phyloP scores from a whole-genome alignment of 2,113 vertebrate species.

The Gopherus flavomarginatus region DNA sequence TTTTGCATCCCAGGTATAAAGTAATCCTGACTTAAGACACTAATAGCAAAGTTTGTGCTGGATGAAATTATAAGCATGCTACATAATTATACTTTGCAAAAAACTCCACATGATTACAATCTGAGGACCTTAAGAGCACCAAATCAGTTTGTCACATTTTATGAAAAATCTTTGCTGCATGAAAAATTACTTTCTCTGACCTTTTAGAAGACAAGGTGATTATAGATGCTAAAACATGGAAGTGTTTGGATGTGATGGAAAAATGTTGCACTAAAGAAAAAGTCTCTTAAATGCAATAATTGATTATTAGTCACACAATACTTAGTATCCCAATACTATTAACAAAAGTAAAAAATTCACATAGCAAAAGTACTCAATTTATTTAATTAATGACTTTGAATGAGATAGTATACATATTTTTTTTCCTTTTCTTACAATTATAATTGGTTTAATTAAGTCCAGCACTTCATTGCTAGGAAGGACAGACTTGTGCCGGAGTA shows the following conservation, averaged over 20 bases:
- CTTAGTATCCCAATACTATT: background rate
- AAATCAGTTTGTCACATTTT: constrained; percentile 17
- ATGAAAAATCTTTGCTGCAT: constrained; percentile 37
- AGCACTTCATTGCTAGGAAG: background rate
- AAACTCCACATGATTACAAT: constrained; percentile 28
- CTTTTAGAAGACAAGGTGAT: constrained; percentile 40
- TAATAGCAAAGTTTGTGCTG: constrained; percentile 17
- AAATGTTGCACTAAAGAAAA: constrained; percentile 43
- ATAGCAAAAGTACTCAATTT: rapidly evolving
- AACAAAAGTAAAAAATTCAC: constrained; percentile 13
- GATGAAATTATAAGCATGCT: constrained; percentile 41
- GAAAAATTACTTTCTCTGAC: background rate
- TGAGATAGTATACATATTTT: background rate
- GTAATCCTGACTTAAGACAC: constrained; percentile 11
- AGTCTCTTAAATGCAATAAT: background rate
- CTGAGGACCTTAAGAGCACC: constrained; percentile 14
- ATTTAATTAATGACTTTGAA: background rate
- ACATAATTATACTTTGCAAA: constrained; percentile 58
- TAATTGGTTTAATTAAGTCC: background rate
- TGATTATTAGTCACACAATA: constrained; percentile 26
- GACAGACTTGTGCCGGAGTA: background rate
- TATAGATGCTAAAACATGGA: constrained; percentile 45
- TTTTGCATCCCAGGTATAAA: constrained; percentile 18
- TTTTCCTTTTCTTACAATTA: background rate
- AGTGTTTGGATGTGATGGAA: constrained; percentile 27